Evolutionary conservation across 2,797 vertebrate genomes (phyloP).

Genomic region (Nannoperca australis): DNA sequence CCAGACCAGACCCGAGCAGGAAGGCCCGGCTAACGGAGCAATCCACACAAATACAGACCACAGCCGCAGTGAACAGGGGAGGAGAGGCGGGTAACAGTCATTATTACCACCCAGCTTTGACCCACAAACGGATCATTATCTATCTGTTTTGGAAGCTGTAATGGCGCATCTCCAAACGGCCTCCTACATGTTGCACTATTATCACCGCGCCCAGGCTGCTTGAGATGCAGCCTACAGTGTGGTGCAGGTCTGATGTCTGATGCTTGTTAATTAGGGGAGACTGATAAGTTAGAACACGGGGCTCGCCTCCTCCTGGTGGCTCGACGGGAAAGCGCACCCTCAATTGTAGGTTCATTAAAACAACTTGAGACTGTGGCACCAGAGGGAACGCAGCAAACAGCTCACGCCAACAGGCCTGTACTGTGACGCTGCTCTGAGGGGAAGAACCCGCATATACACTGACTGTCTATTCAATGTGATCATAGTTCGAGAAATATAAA

Average conservation of each 20-base stretch:
- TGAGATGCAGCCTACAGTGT: neutral
- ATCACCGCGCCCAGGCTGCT: too few relatives aligned
- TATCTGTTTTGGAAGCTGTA: neutral
- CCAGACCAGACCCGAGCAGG: neutral
- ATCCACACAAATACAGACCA: too few relatives aligned
- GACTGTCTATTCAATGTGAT: neutral
- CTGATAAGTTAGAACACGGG: slow-evolving; percentile 18
- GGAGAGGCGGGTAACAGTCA: too few relatives aligned
- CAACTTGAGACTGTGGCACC: neutral
- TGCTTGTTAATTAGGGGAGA: slow-evolving; percentile 14
- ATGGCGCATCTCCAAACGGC: neutral
- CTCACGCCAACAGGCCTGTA: neutral
- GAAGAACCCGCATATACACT: neutral
- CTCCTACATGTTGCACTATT: too few relatives aligned
- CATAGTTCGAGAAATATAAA: neutral
- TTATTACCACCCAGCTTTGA: neutral
- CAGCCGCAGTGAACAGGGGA: neutral
- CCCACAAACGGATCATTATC: neutral
- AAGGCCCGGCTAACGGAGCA: neutral
- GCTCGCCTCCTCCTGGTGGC: slow-evolving; percentile 75
- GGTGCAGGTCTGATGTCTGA: neutral
- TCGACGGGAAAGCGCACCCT: slow-evolving; percentile 51
- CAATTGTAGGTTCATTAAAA: neutral
- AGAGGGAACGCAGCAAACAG: neutral
- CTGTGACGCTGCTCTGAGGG: neutral